Base-by-base conservation (phyloP, 2,888 invertebrate genomes). In the Drosophila demipolita region DNA sequence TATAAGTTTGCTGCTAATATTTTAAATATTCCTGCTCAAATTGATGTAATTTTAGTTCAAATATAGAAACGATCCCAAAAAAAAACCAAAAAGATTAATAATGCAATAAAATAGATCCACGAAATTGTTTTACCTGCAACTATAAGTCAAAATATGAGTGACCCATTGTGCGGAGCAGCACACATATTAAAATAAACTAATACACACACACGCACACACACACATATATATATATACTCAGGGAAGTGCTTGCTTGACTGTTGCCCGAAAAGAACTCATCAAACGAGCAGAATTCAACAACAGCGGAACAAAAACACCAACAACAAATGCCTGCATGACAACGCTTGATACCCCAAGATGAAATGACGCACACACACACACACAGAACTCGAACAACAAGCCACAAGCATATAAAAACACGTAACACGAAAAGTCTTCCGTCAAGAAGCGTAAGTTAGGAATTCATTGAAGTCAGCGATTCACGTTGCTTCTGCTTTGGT, bases 251-350 rank as follows among this genome's bases (percentile, higher is more conserved):
- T 42, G 48, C 48, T 42, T 17, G 42, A 52, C 23, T 52, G 52
- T 59, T 75, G 69, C 55, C 72, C 57, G 69, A 78, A 72, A 81
- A 57, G 62, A 53, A 36, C 12, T 15, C 40, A 17, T 9, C 42
- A 35, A 17, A 36, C 35, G 23, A 42, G 20, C 32, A 20, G 2
- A 26, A 38, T 23, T 42, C 49, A 49, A 29, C 66, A 61, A 38
- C 33, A 67, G 33, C 35, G 52, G 49, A 66, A 40, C 26, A 67
- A 38, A 26, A 54, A 54, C 35, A 58, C 38, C n/a, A 42, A 17
- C 59, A 70, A 36, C 73, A 66, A 20, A 59, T 49, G 74, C 40
- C 67, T 88, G 74, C 87, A 86, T 79, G 89, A 82, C 87, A 87
- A 75, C 82, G 79, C 78, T 66, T 55, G 60, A 58, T 74, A 35